These are phyloP conservation scores for Sesia apiformis DNA, from an alignment of 2,888 invertebrate species.

Conservation along the genomic window DNA sequence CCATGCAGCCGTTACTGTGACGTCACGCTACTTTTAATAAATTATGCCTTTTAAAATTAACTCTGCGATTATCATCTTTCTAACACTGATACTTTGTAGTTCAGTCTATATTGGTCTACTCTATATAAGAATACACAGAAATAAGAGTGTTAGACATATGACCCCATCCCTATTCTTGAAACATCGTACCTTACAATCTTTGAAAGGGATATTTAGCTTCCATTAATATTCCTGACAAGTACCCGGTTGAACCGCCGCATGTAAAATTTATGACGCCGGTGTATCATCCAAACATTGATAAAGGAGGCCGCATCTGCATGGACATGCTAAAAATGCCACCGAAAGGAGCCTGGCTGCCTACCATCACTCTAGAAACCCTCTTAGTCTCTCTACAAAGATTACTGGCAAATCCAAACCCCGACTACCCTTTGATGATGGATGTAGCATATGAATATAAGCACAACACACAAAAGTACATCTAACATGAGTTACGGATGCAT, in stretches of 20 bases:
- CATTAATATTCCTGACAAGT: constrained; percentile 81
- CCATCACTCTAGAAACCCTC: constrained; percentile 81
- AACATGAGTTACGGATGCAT: too few species aligned
- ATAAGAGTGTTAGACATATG: too few species aligned
- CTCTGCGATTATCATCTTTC: too few species aligned
- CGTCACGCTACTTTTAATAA: too few species aligned
- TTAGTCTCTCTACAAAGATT: constrained; percentile 83
- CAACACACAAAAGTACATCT: too few species aligned
- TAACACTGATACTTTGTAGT: too few species aligned
- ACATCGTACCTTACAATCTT: too few species aligned
- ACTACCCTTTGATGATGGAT: constrained; percentile 89
- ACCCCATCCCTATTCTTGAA: too few species aligned
- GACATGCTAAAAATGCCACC: constrained; percentile 91
- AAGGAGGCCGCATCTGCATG: constrained; percentile 87
- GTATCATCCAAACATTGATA: constrained; percentile 93
- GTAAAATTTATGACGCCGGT: constrained; percentile 86
- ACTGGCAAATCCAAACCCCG: constrained; percentile 86
- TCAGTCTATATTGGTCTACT: too few species aligned
- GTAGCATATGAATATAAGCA: constrained; percentile 80
- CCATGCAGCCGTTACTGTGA: too few species aligned
- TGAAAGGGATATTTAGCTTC: constrained; percentile 48
- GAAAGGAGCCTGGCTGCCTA: constrained; percentile 83
- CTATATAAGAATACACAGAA: too few species aligned
- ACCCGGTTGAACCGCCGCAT: constrained; percentile 89
- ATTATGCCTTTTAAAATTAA: too few species aligned